Conservation (phyloP, 2,113 vertebrate genomes). For the Malurus alboscapulatus region DNA sequence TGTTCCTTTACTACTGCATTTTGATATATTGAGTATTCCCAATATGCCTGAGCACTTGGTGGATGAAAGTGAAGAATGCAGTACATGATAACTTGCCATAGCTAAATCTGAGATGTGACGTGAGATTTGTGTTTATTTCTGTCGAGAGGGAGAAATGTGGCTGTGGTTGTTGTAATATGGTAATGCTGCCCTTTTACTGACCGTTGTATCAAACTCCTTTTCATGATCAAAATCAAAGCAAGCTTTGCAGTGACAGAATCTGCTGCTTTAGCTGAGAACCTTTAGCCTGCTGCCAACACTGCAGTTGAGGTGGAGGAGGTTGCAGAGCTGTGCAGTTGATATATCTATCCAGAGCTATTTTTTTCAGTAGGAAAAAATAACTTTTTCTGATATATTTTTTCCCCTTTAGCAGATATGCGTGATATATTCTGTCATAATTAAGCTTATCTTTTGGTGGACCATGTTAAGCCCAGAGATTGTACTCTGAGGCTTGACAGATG, state of each 20-base stretch:
- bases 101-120: not conserved
- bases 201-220: not conserved
- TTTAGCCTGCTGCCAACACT: slow-evolving; percentile 4
- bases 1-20: not conserved
- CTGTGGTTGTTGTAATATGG: not conserved
- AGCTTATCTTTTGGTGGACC: not conserved
- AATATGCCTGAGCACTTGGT: not conserved
- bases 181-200: slow-evolving; percentile 24
- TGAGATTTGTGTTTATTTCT: not conserved
- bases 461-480: not conserved
- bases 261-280: not conserved
- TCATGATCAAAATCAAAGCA: not conserved
- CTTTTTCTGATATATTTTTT: not conserved
- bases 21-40: not conserved
- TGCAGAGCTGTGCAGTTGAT: not conserved
- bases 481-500: not conserved
- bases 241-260: slow-evolving; percentile 3
- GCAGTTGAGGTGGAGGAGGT: slow-evolving; percentile 22
- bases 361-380: not conserved
- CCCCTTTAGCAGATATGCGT: not conserved
- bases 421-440: not conserved
- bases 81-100: not conserved
- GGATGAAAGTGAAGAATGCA: not conserved
- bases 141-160: not conserved
- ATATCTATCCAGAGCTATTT: not conserved